Percentiles rank a stretch among this genome's conserved stretches.
Evolutionary conservation across 2,888 invertebrate genomes (phyloP).

Genomic region (Celastrina argiolus): DNA sequence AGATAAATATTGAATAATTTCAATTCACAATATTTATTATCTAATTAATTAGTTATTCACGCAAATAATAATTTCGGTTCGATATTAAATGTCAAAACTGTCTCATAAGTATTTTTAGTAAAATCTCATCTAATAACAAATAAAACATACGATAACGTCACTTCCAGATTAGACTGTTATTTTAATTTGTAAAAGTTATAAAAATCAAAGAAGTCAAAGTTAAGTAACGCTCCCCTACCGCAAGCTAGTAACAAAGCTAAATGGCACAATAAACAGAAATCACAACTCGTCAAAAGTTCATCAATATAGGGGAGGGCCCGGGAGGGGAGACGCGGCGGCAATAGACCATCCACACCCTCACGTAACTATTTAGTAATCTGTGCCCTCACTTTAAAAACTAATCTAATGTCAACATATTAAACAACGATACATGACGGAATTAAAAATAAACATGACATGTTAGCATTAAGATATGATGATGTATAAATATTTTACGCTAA

Average conservation of each 20-base stretch:
- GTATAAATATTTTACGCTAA: background rate
- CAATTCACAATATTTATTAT: background rate
- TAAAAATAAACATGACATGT: background rate
- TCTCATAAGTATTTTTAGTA: background rate
- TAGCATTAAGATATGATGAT: background rate
- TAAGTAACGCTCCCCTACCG: constrained; percentile 42
- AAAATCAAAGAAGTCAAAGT: constrained; percentile 30
- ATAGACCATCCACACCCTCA: constrained; percentile 46
- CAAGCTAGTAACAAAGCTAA: constrained; percentile 54
- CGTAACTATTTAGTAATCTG: no score
- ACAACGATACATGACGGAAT: background rate
- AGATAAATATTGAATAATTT: background rate
- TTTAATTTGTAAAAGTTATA: no score
- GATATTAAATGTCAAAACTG: constrained; percentile 1
- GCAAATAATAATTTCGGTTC: background rate
- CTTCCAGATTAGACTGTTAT: background rate
- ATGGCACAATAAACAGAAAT: constrained; percentile 68
- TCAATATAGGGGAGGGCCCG: constrained; percentile 63
- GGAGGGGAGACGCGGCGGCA: constrained; percentile 47
- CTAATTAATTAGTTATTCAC: constrained; percentile 1
- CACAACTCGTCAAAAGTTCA: constrained; percentile 72
- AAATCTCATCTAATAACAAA: background rate
- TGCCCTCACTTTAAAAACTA: constrained; percentile 44
- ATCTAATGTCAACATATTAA: constrained; percentile 27
- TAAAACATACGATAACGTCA: background rate